Evolutionary conservation across 1,140 invertebrate species (phyloP).

Genomic region (Ips typographus): DNA sequence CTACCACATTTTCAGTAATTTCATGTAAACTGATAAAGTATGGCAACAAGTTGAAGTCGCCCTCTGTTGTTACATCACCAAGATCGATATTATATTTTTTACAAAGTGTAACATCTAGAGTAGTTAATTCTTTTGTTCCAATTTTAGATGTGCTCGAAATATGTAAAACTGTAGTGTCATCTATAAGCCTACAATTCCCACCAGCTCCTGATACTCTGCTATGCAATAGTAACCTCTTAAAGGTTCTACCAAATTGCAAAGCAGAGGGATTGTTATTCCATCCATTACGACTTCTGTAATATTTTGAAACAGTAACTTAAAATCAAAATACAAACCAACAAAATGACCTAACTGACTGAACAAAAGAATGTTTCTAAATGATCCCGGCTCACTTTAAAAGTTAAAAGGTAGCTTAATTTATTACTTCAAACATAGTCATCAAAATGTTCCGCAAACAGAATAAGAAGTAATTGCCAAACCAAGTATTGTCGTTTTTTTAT

Average conservation of each 20-base stretch:
- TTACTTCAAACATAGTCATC: not conserved
- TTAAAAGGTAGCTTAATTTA: not conserved
- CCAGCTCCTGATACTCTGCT: not conserved
- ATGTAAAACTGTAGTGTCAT: too few relatives aligned
- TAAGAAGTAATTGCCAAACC: not conserved
- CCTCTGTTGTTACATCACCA: not conserved
- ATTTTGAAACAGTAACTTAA: too few relatives aligned
- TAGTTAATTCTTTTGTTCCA: not conserved
- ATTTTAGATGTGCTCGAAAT: too few relatives aligned
- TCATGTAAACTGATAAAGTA: not conserved
- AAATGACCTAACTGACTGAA: not conserved
- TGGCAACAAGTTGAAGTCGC: not conserved
- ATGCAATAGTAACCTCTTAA: not conserved
- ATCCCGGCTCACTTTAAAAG: not conserved
- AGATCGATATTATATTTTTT: too few relatives aligned
- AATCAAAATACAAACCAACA: too few relatives aligned
- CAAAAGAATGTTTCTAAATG: too few relatives aligned
- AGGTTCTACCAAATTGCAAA: not conserved
- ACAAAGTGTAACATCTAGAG: not conserved
- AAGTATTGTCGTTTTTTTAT: not conserved
- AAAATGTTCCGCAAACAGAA: not conserved
- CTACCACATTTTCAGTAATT: not conserved
- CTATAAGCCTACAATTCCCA: not conserved
- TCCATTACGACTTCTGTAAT: too few relatives aligned
- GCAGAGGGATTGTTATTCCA: not conserved